Base-by-base conservation (phyloP, 2,797 vertebrate genomes). In the Cyprinella venusta region DNA sequence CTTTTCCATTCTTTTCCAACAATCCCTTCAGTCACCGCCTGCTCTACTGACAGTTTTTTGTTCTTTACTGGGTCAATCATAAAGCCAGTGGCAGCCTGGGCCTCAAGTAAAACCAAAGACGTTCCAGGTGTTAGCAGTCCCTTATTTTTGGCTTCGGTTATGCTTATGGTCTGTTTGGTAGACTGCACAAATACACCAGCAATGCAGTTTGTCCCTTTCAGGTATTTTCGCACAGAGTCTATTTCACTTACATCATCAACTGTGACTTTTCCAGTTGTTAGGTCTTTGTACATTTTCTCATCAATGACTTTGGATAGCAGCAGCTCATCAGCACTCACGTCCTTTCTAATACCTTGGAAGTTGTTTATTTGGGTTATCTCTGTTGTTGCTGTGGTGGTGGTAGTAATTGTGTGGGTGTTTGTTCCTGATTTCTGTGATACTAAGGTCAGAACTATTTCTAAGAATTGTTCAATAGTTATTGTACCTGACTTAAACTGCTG, bases 41-140 rank as follows among this genome's bases (percentile, higher is more conserved):
- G 89, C 83, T 97, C 96, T 0, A 96, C 96, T 0, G 88, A 93
- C 0, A 96, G 90, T 97, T 87, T 90, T 36, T 59, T 38, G 70
- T 91, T 90, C n/a, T 87, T 88, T 0, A 90, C 72, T 74, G 86
- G 80, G n/a, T 91, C 90, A 64, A 89, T 81, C 8, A 91, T 75
- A 50, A 88, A 90, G 13, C 90, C 90, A 64, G 85, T 94, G 61
- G 94, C 93, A 1, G 94, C 94, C 82, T 95, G 94, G 8, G 93
- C 94, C 80, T 95, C 93, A 0, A 95, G 78, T 61, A 94, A 87
- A 0, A 93, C 90, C 19, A 94, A 56, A 7, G 91, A 90, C 0
- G 92, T 90, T 1, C 90, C 92, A 0, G 93, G 92, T 26, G 90
- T 86, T 50, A 94, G 0, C 0, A 93, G 88, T 7, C 92, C 91